Conservation (phyloP, 2,113 vertebrate species). For the Empidonax alnorum region DNA sequence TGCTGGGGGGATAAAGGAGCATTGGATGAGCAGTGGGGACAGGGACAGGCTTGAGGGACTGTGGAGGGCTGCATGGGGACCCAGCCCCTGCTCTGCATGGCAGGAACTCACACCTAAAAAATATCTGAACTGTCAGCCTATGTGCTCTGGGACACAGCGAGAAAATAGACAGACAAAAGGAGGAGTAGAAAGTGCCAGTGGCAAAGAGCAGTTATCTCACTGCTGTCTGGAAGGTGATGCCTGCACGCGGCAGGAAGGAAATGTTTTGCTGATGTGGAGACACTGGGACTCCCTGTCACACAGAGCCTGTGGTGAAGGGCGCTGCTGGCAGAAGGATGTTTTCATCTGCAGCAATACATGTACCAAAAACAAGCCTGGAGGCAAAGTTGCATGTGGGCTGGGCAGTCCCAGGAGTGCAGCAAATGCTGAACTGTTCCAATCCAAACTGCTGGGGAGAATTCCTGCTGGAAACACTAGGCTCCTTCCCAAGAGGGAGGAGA, state of each 20-base stretch:
- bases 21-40: background rate
- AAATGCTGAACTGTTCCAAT: background rate
- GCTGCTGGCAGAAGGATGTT: background rate
- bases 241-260: background rate
- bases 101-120: background rate
- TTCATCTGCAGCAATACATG: background rate
- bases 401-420: rapidly evolving
- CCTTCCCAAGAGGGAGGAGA: background rate
- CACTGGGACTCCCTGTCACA: background rate
- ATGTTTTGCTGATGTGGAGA: background rate
- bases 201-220: background rate
- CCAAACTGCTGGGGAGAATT: background rate
- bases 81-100: rapidly evolving
- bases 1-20: background rate
- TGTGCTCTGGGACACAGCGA: background rate
- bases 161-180: background rate
- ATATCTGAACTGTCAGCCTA: background rate
- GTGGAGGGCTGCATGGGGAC: background rate
- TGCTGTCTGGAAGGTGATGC: background rate
- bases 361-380: background rate
- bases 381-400: background rate
- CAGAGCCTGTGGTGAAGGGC: background rate
- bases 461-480: background rate
- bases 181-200: background rate
- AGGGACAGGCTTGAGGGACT: background rate